Evolutionary conservation across 2,888 invertebrate species (phyloP).

Genomic region (Schizaphis graminum): DNA sequence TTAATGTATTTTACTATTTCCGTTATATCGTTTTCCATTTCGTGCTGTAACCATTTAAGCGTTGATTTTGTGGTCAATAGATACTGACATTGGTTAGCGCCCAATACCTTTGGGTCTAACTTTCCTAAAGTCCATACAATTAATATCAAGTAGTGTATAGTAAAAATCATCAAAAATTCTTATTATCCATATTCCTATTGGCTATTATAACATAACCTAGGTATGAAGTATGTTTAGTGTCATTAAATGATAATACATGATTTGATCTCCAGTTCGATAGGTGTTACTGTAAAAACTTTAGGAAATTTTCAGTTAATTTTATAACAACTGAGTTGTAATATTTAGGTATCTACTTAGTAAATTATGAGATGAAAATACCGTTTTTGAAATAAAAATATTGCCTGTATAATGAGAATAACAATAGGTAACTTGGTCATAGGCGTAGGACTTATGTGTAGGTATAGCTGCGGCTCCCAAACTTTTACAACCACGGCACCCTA

Average conservation of each 20-base stretch:
- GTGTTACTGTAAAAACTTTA: no score
- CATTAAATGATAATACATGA: no score
- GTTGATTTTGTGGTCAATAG: conserved; percentile 85
- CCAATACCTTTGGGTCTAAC: conserved; percentile 71
- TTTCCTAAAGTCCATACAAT: conserved; percentile 64
- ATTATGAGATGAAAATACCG: background rate
- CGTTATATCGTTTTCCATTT: conserved; percentile 40
- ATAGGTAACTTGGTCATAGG: background rate
- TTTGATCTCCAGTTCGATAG: no score
- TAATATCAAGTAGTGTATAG: background rate
- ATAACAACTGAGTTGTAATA: background rate
- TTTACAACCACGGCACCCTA: no score
- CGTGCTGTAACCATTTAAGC: conserved; percentile 78
- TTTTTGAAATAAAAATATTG: background rate
- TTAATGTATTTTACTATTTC: conserved; percentile 42
- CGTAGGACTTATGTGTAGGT: background rate
- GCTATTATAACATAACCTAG: no score
- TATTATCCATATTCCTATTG: background rate
- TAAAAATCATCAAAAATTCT: background rate
- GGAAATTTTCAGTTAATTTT: background rate
- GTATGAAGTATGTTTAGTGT: no score
- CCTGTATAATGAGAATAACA: background rate
- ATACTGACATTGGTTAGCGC: conserved; percentile 89
- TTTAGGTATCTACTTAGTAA: background rate
- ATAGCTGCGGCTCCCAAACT: no score